These are phyloP conservation scores for Drosophila micromelanica DNA, from an alignment of 1,140 invertebrate genomes.

Conservation along the genomic window DNA sequence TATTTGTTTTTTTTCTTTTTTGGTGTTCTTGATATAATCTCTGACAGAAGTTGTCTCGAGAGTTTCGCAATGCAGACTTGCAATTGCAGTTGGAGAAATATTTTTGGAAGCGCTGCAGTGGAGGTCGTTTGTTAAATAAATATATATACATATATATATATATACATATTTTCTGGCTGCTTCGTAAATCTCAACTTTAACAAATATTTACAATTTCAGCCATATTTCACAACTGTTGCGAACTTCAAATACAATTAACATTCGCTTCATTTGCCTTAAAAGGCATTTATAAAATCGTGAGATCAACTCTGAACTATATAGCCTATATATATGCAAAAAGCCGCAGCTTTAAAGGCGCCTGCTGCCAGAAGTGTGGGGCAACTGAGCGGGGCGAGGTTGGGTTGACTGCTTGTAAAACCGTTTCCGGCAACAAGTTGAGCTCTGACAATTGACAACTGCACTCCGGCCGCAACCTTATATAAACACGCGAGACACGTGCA, in stretches of 20 bases:
- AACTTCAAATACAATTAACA: constrained; percentile 36
- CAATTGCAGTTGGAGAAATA: constrained; percentile 29
- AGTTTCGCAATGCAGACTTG: constrained; percentile 9
- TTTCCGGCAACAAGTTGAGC: constrained; percentile 61
- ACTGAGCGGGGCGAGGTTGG: neutral
- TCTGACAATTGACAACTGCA: constrained; percentile 13
- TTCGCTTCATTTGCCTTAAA: constrained; percentile 29
- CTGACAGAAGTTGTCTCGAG: neutral
- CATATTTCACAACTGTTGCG: constrained; percentile 14
- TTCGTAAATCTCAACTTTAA: neutral
- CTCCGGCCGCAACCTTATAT: constrained; percentile 40
- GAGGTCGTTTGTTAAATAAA: constrained; percentile 38
- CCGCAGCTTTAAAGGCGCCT: neutral
- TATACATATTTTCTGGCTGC: neutral
- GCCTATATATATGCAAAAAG: neutral
- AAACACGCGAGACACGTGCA: constrained; percentile 53
- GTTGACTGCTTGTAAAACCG: neutral
- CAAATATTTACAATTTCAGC: constrained; percentile 12
- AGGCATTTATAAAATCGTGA: constrained; percentile 2
- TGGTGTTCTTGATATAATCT: constrained; percentile 14
- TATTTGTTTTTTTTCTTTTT: too few species aligned
- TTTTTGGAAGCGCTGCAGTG: constrained; percentile 40
- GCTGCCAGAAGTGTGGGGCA: too few species aligned
- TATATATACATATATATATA: constrained; percentile 2
- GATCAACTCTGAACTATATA: neutral